Percentiles rank a stretch among this genome's conserved stretches.
phyloP scores from a whole-genome alignment of 2,113 vertebrate species.

The Nicator chloris region DNA sequence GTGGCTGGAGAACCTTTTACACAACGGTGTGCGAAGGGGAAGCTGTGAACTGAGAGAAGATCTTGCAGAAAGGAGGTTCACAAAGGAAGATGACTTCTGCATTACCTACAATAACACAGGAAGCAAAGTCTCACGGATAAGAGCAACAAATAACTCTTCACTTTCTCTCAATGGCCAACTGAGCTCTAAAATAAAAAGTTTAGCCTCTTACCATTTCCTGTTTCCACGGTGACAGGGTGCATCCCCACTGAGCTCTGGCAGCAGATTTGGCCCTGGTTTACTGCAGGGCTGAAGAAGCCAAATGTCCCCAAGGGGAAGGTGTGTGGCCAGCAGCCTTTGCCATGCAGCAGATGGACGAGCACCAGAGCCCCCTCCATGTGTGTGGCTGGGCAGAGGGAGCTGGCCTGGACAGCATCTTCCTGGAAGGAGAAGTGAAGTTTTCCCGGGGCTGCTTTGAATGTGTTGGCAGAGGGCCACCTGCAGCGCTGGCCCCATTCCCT shows the following conservation, averaged over 20 bases:
- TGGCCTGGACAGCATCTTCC: neutral
- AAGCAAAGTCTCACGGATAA: neutral
- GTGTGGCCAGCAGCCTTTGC: neutral
- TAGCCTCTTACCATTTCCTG: neutral
- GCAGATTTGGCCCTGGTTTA: neutral
- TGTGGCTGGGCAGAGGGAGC: neutral
- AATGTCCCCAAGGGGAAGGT: neutral
- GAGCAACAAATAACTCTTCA: neutral
- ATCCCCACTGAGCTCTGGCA: neutral
- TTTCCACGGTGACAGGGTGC: neutral
- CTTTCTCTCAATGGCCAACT: neutral
- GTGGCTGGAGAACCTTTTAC: neutral
- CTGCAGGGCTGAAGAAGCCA: neutral
- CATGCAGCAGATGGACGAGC: accelerated
- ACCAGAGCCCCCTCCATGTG: neutral
- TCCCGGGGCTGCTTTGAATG: neutral
- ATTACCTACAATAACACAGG: neutral
- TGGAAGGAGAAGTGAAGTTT: neutral
- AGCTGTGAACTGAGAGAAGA: neutral
- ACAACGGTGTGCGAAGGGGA: neutral
- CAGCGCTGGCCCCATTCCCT: neutral
- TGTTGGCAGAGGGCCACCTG: neutral
- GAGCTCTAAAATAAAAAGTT: neutral
- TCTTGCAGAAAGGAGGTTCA: neutral
- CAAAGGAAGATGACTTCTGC: neutral